Base-by-base conservation (phyloP, 2,113 vertebrate species). In the Mormyrus iriodes region DNA sequence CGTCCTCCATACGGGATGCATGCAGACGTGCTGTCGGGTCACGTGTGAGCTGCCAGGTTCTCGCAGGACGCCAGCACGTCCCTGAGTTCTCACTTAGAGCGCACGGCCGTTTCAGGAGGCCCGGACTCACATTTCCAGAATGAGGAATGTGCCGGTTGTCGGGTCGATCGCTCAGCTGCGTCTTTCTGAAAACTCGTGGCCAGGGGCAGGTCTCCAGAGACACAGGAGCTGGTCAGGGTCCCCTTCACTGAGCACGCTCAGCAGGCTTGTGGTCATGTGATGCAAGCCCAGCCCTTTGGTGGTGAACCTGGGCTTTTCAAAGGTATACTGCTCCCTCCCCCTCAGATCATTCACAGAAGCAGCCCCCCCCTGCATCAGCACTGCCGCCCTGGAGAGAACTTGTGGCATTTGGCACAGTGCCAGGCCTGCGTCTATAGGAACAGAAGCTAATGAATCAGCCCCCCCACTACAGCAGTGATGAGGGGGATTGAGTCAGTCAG, bases 401-500 rank as follows among this genome's bases (percentile, higher is more conserved):
- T 48, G 39, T 69, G 21, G 87, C 46, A 73, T 48, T 39, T 48
- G 49, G 86, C 48, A 2, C 52, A 13, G 27, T 49, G n/a, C 39
- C n/a, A 31, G 24, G 39, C 46, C 27, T 44, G 73, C 58, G 52
- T 48, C 44, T 35, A 15, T 76, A 55, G 6, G 31, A 88, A 76
- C 46, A 42, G 49, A 53, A 48, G 19, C 73, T 51, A 82, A 90
- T 84, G 52, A 88, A 90, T 83, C 35, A 39, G 48, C 73, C 76
- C 31, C 19, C 39, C 35, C 31, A 44, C 76, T 44, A 35, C 82
- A 35, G 7, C 51, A 31, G 49, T 8, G 44, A 19, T 44, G 46
- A 46, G 53, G 85, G 31, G 90, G 21, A 44, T 49, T 85, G 89
- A 52, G 90, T 91, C 73, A 61, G 87, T 91, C 83, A 85, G 82